Evolutionary conservation across 2,888 invertebrate species (phyloP).

Genomic region (Dioctria linearis): DNA sequence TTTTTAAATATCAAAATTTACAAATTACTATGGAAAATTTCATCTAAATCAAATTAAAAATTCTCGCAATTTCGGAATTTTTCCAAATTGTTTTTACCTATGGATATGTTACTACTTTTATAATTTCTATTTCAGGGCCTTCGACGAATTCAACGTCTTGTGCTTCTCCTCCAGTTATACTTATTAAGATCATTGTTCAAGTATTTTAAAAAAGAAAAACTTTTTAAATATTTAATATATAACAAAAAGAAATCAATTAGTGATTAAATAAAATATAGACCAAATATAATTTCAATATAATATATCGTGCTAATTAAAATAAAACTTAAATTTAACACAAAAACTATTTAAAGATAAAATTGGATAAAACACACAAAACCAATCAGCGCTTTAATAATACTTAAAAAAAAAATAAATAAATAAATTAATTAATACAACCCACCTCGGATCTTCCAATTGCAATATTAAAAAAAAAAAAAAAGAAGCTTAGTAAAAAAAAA

Average conservation of each 20-base stretch:
- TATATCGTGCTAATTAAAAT: neutral
- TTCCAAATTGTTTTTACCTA: neutral
- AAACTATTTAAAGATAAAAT: constrained; percentile 6
- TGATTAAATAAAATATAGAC: no score
- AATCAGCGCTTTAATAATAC: constrained; percentile 41
- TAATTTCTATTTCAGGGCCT: constrained; percentile 27
- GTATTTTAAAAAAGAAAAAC: neutral
- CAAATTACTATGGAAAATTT: neutral
- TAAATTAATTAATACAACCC: constrained; percentile 29
- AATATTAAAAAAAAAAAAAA: constrained; percentile 23
- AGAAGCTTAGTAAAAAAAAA: constrained; percentile 9
- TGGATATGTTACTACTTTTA: neutral
- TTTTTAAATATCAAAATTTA: neutral
- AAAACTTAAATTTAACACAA: neutral
- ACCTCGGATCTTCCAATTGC: constrained; percentile 41
- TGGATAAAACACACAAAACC: constrained; percentile 17
- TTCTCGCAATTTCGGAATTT: no score
- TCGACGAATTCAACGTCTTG: constrained; percentile 12
- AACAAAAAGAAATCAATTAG: neutral
- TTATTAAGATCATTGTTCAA: constrained; percentile 1
- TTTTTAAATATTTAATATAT: neutral
- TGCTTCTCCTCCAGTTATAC: constrained; percentile 34
- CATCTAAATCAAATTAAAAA: neutral
- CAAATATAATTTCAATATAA: no score
- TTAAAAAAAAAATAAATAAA: constrained; percentile 9